Evolutionary conservation across 2,797 vertebrate genomes (phyloP).

Genomic region (Buceros bicornis): DNA sequence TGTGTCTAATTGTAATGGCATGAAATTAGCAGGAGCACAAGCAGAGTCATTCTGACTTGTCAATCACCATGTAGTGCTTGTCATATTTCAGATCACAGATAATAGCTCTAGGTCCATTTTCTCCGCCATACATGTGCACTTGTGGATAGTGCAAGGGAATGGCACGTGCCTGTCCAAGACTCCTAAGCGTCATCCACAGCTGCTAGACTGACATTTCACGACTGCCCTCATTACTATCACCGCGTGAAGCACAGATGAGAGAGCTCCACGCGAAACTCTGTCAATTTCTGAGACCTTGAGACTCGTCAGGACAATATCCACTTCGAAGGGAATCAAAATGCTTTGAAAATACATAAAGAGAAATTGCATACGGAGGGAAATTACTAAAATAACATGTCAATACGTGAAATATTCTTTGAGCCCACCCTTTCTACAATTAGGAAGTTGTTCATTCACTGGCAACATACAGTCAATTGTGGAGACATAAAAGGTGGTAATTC

Average conservation of each 20-base stretch:
- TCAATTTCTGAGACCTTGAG: not conserved
- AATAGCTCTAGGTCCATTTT: not conserved
- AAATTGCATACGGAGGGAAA: not conserved
- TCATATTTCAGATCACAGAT: not conserved
- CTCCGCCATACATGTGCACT: not conserved
- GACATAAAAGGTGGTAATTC: not conserved
- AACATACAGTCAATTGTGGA: not conserved
- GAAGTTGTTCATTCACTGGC: not conserved
- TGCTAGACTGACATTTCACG: not conserved
- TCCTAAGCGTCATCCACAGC: not conserved
- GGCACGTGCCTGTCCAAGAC: not conserved
- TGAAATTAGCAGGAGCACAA: slow-evolving; percentile 27
- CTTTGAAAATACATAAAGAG: not conserved
- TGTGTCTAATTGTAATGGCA: not conserved
- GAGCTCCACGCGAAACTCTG: not conserved
- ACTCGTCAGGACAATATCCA: not conserved
- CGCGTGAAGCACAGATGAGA: not conserved
- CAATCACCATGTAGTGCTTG: not conserved
- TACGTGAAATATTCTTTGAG: slow-evolving; percentile 24
- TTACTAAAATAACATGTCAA: not conserved
- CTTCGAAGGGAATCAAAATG: not conserved
- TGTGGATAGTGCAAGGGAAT: not conserved
- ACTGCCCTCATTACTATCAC: not conserved
- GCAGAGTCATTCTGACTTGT: not conserved
- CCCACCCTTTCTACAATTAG: not conserved